Percentiles rank a stretch among this genome's conserved stretches.
Evolutionary conservation across 2,113 vertebrate genomes (phyloP).

Genomic region (Microcebus tavaratra): DNA sequence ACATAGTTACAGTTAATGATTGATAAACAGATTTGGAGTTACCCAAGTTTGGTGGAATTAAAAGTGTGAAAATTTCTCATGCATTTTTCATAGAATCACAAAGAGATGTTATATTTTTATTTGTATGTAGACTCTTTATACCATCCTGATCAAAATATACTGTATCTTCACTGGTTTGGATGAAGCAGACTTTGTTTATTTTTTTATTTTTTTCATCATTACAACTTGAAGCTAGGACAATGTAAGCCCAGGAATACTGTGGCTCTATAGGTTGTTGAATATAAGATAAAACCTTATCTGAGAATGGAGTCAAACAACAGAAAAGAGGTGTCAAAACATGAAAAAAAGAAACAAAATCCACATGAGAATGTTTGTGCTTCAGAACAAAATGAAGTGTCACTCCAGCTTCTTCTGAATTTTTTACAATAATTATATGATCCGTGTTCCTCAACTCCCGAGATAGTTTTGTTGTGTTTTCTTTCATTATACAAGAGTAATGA

Average conservation of each 20-base stretch:
- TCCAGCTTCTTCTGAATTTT: background rate
- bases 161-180: rapidly evolving
- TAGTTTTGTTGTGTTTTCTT: background rate
- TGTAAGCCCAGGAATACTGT: background rate
- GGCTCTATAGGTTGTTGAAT: background rate
- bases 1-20: too few relatives aligned
- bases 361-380: background rate
- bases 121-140: background rate
- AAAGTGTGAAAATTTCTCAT: background rate
- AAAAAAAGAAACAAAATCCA: background rate
- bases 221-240: background rate
- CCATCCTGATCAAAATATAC: background rate
- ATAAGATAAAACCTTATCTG: background rate
- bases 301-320: background rate
- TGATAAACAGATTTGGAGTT: background rate
- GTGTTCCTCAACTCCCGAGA: too few relatives aligned
- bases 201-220: background rate
- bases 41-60: background rate
- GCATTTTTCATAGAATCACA: background rate
- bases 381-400: background rate
- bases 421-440: background rate
- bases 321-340: background rate
- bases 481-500: background rate
- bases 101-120: background rate
- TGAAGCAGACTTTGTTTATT: background rate